phyloP scores from a whole-genome alignment of 2,113 vertebrate species.

The Ellobius talpinus region DNA sequence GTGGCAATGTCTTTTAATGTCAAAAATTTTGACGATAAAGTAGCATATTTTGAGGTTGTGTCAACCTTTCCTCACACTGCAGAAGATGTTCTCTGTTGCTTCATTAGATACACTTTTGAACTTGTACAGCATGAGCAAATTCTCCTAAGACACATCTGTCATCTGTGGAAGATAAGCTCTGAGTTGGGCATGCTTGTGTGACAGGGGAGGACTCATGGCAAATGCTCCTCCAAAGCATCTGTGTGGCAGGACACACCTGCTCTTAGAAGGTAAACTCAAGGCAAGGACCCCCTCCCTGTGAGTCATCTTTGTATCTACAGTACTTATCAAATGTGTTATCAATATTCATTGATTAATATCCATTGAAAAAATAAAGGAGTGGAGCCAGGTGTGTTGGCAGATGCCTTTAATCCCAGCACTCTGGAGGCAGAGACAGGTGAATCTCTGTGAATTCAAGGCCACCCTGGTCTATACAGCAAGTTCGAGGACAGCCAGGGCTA shows the following conservation, averaged over 20 bases:
- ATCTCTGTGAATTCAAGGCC: neutral
- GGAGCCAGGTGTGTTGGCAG: no score
- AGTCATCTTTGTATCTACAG: neutral
- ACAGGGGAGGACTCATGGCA: neutral
- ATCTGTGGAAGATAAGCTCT: neutral
- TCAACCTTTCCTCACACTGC: neutral
- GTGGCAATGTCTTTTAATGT: neutral
- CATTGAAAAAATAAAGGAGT: neutral
- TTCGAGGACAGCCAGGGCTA: neutral
- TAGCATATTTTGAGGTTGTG: neutral
- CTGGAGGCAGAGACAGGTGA: neutral
- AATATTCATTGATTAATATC: neutral
- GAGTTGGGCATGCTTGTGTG: neutral
- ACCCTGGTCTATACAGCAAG: neutral
- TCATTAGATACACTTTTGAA: neutral
- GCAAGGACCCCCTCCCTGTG: neutral
- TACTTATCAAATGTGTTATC: neutral
- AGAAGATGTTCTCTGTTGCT: neutral
- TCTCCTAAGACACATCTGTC: neutral
- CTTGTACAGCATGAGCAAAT: neutral
- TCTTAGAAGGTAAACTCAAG: neutral
- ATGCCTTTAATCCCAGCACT: neutral
- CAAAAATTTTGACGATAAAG: neutral
- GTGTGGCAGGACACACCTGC: neutral
- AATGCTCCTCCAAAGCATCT: neutral